Evolutionary conservation across 2,113 vertebrate species (phyloP), one percentile per base, ranked within the genome.

Genomic region (Odocoileus hemionus): DNA sequence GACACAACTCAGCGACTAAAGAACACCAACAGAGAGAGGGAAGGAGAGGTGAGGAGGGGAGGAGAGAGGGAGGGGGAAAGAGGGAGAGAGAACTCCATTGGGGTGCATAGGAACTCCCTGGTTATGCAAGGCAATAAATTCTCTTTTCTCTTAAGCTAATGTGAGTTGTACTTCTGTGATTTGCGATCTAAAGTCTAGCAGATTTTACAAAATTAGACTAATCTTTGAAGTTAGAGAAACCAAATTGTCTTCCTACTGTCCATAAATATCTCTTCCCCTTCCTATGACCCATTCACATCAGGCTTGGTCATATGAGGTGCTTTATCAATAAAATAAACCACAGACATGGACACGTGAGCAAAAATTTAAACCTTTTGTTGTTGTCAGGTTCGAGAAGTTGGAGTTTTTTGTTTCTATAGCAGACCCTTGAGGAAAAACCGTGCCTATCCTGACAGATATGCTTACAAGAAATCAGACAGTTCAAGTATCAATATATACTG

Each of bases 171-270:
- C 14, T 89, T 55, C 16, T 79, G 47, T 36, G 43, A 47, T 52
- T 87, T 95, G 19, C 9, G 74, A 84, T 39, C 43, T 36, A 89
- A 94, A 79, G 21, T 3, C 89, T 80, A 47, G 84, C 19, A 80
- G 25, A 85, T 83, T 93, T 87, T 78, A 78, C 7, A 90, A 86
- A 82, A 89, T 80, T 47, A 52, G 57, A 57, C 12, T 87, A 14
- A 39, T 19, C 78, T 96, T 61, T 96, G 19, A 94, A 95, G n/a
- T 30, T 67, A 61, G 96, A 85, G 39, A 94, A 87, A 80, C 5
- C 10, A 28, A 26, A 52, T 13, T 83, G 14, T 85, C 80, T 80
- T 87, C 82, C 21, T 50, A 67, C 7, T 39, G 5, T 57, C 19
- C 10, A 58, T 10, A 91, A 82, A 52, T 89, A 82, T 25, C 67